These are phyloP conservation scores for Catharus minimus DNA, from an alignment of 2,113 vertebrate genomes.

Conservation along the genomic window DNA sequence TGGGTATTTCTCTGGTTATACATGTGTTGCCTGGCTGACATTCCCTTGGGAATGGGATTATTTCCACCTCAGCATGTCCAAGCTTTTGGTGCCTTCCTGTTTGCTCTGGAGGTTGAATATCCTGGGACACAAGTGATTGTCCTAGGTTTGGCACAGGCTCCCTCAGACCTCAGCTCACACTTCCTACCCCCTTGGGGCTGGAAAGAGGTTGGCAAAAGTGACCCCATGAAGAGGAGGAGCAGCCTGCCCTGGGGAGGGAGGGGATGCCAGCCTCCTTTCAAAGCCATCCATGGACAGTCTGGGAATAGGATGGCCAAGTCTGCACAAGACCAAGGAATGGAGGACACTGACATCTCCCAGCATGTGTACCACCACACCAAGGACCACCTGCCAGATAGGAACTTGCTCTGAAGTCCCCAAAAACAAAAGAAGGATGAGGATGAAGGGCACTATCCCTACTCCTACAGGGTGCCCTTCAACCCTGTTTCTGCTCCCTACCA, in stretches of 20 bases:
- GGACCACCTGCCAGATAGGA: neutral
- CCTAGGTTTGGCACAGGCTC: neutral
- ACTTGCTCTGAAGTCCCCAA: neutral
- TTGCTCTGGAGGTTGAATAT: neutral
- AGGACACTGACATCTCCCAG: neutral
- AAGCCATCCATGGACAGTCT: accelerated
- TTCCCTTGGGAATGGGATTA: neutral
- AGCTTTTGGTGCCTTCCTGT: neutral
- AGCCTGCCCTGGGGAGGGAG: neutral
- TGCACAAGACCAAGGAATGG: neutral
- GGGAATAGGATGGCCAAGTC: neutral
- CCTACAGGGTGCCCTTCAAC: neutral
- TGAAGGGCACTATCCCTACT: neutral
- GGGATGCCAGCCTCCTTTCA: neutral
- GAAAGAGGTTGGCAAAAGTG: neutral
- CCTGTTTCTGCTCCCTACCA: neutral
- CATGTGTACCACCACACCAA: neutral
- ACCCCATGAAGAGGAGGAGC: neutral
- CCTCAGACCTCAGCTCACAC: neutral
- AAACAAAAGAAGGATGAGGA: neutral
- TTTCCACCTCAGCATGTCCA: neutral
- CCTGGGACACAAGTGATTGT: neutral
- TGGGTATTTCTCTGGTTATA: neutral
- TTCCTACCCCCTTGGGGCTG: accelerated
- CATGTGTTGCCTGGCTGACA: accelerated